A percentile compares a stretch with the other conserved stretches of the same genome.
These are phyloP conservation scores for Oscarella lobularis DNA, from an alignment of 37 sponge, comb jelly and placozoan genomes.

Conservation along the genomic window DNA sequence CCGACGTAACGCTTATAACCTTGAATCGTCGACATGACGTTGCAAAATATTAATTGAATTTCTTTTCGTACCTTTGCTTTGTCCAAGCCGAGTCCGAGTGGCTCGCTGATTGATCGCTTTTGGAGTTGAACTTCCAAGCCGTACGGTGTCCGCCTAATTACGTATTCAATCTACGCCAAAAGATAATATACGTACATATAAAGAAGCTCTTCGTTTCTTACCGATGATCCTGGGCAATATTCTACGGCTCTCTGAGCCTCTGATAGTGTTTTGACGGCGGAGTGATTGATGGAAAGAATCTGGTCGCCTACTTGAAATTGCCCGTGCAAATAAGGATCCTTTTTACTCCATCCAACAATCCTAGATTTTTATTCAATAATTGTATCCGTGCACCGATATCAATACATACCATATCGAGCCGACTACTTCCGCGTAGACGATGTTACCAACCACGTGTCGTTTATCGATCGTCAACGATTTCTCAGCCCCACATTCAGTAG, in stretches of 20 bases:
- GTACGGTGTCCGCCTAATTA: not conserved
- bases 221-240: not conserved
- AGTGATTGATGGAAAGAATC: constrained; percentile 12
- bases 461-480: not conserved
- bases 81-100: not conserved
- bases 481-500: not conserved
- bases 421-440: not conserved
- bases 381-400: not conserved
- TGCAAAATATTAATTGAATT: no score
- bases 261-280: constrained; percentile 11
- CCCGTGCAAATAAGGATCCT: constrained; percentile 11
- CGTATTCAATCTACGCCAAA: not conserved
- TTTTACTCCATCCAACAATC: constrained; percentile 27
- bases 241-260: constrained; percentile 12
- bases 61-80: not conserved
- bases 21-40: not conserved
- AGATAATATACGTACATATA: not conserved
- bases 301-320: constrained; percentile 23
- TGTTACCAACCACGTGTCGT: not conserved
- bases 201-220: no score
- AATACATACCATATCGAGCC: not conserved
- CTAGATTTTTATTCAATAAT: not conserved
- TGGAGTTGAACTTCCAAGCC: not conserved
- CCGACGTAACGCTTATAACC: not conserved
- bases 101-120: not conserved